These are phyloP conservation scores for Deilephila elpenor DNA, from an alignment of 2,888 invertebrate genomes.

Conservation along the genomic window DNA sequence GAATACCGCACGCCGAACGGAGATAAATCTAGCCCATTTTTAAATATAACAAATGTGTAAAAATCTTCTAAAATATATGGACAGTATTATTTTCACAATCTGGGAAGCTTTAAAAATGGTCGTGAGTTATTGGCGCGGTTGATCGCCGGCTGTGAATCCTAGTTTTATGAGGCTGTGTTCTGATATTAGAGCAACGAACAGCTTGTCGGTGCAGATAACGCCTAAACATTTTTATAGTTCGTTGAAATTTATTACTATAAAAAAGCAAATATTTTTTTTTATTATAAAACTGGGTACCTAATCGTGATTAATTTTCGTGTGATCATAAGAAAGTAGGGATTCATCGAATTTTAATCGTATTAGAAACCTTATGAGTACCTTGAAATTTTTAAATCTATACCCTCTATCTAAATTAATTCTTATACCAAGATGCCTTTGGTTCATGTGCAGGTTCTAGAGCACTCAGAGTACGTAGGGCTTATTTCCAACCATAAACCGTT, in stretches of 20 bases:
- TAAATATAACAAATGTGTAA: slow-evolving; percentile 6
- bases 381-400: too few relatives aligned
- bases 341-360: too few relatives aligned
- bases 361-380: too few relatives aligned
- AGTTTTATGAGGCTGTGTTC: slow-evolving; percentile 18
- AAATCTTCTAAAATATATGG: slow-evolving; percentile 6
- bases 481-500: too few relatives aligned
- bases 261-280: background rate
- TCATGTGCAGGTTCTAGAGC: too few relatives aligned
- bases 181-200: slow-evolving; percentile 21
- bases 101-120: slow-evolving; percentile 12
- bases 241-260: background rate
- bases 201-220: slow-evolving; percentile 8
- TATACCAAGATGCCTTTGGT: too few relatives aligned
- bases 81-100: slow-evolving; percentile 6
- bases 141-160: slow-evolving; percentile 24
- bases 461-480: too few relatives aligned
- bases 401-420: too few relatives aligned
- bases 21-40: slow-evolving; percentile 6
- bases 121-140: slow-evolving; percentile 24
- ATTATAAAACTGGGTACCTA: too few relatives aligned
- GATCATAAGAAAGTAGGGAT: too few relatives aligned
- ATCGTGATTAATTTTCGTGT: too few relatives aligned
- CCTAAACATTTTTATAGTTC: background rate
- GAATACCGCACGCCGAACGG: background rate